Percentiles rank a stretch among this genome's conserved stretches.
Evolutionary conservation across 2,797 vertebrate species (phyloP).

Genomic region (Etheostoma perlongum): DNA sequence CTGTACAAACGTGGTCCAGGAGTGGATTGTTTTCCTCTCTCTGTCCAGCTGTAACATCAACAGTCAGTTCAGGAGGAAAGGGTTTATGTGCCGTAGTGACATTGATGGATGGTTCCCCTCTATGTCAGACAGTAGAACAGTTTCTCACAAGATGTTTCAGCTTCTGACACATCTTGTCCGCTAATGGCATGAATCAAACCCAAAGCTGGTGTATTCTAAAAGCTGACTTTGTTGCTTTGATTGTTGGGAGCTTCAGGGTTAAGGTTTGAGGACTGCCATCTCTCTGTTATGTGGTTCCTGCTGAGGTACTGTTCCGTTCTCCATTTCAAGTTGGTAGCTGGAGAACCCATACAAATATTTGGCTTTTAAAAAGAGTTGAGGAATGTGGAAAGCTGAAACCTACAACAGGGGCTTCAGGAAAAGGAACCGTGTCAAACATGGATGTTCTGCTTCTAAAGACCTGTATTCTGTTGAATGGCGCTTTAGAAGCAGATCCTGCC

Average conservation of each 20-base stretch:
- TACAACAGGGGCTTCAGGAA: constrained; percentile 37
- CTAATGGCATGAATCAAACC: background rate
- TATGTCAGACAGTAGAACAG: constrained; percentile 5
- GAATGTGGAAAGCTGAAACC: constrained; percentile 49
- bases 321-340: constrained; percentile 18
- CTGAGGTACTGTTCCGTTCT: constrained; percentile 3
- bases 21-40: constrained; percentile 11
- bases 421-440: constrained; percentile 21
- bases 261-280: background rate
- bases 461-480: constrained; percentile 3
- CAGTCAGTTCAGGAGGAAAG: constrained; percentile 6
- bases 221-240: background rate
- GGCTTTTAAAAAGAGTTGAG: constrained; percentile 19
- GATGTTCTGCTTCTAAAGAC: constrained; percentile 16
- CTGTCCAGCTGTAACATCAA: constrained; percentile 29
- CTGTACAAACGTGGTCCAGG: background rate
- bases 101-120: constrained; percentile 36
- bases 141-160: constrained; percentile 22
- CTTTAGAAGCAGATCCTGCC: background rate
- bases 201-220: background rate
- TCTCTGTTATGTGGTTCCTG: background rate
- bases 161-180: constrained; percentile 3
- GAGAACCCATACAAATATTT: constrained; percentile 26
- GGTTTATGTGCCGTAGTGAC: constrained; percentile 37
- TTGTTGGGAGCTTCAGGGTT: background rate